Evolutionary conservation across 2,113 vertebrate genomes (phyloP), one percentile per base, ranked within the genome.

Genomic region (Eudyptes chrysolophus): DNA sequence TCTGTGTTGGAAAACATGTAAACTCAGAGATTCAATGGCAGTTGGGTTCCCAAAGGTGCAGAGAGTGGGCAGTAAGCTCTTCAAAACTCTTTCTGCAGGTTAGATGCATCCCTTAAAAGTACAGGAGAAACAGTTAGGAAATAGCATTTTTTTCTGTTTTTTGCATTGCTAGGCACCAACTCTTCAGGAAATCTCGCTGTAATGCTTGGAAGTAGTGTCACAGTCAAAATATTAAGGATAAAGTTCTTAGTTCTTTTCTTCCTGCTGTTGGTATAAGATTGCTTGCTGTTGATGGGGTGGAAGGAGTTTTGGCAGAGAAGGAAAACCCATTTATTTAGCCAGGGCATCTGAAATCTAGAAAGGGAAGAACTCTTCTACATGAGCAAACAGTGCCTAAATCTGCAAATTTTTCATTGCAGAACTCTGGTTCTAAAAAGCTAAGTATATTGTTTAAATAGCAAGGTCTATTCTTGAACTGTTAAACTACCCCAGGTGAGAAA

Each of bases 141-240:
- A 69, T 27, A 38, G 9, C 2, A 7, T 10, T 32, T 6, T 77
- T 7, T n/a, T 6, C 2, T 4, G 4, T 4, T 1, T 29, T 71
- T 80, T 88, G 1, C 12, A 44, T 13, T 89, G 16, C 19, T 84
- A 29, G 30, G 18, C 9, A 65, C 4, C 6, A 66, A 0, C 5
- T 60, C 42, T 58, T 74, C 42, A 66, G 32, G 18, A 96, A 81
- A 68, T 51, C 13, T 80, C 27, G 1, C 20, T 58, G 13, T 49
- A 36, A 29, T 16, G 21, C 14, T 68, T 17, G 10, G 19, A 70
- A 87, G 7, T 36, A 55, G 2, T 42, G 8, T n/a, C 13, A 10
- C n/a, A 76, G 27, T 16, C 11, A 61, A 86, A 80, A 54, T 30
- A 74, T 5, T 61, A 57, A 76, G 18, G n/a, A 76, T 60, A 40